Base-by-base conservation (phyloP, 2,797 vertebrate species). In the Aldrovandia affinis region DNA sequence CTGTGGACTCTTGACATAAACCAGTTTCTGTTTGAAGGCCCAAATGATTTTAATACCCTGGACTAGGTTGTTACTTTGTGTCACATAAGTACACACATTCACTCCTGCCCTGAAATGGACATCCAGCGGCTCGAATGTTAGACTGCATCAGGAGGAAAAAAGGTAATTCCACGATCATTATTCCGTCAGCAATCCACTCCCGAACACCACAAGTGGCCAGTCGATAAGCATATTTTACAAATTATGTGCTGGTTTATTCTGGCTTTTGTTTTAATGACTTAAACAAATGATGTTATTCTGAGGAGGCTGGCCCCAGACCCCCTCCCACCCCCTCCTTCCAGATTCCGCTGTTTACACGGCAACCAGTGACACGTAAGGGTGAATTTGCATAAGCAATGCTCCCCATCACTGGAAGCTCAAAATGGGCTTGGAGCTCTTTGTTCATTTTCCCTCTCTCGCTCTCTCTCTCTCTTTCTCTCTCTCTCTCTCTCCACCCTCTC, bases 261-360 rank as follows among this genome's bases (percentile, higher is more conserved):
- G 94, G 93, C 95, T 96, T 96, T 96, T 96, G 96, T 96, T 93
- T 96, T 95, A 95, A 96, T 95, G 96, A 96, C 96, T 96, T 96
- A 95, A 96, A 97, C 95, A 96, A 96, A 96, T 95, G 94, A 96
- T 95, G 95, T 96, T 94, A 93, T 95, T 94, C 89, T 84, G 89
- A 90, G 94, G 90, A 92, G 91, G 91, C 91, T 91, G 90, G n/a
- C 88, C 81, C 89, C 92, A 88, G 54, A 90, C 91, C 88, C 90
- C 88, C 87, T 88, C 81, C 89, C 92, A 88, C 54, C 90, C 91
- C 88, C 90, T 88, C 87, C 89, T 91, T 92, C 92, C 92, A 92
- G 87, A 89, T 87, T 92, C 91, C 90, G 91, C 95, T 96, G 96
- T 97, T 96, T 94, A 94, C 95, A 95, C 93, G 87, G 93, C 93